Conservation (phyloP, 2,113 vertebrate genomes). For the Perca flavescens region DNA sequence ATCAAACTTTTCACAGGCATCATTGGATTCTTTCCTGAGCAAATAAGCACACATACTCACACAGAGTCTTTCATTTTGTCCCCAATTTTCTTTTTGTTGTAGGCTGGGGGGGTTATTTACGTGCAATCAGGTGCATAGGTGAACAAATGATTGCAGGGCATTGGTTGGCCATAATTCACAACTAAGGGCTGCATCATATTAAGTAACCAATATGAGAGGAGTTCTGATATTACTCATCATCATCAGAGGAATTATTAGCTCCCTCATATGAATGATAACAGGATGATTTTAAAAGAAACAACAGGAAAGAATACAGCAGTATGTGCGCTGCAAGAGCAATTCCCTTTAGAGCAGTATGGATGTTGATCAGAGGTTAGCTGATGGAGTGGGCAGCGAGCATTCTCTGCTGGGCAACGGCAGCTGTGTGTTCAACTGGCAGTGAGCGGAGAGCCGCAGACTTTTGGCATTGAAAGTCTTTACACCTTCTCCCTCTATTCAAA, state of each 20-base stretch:
- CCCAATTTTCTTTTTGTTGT: slow-evolving; percentile 43
- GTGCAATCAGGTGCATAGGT: slow-evolving; percentile 15
- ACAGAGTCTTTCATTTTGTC: slow-evolving; percentile 41
- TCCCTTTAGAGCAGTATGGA: slow-evolving; percentile 12
- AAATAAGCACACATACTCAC: slow-evolving; percentile 46
- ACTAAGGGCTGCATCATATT: slow-evolving; percentile 3
- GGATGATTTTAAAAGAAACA: not conserved
- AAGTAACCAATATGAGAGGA: slow-evolving; percentile 5
- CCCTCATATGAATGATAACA: not conserved
- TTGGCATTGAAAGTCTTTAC: slow-evolving; percentile 96
- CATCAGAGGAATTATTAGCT: not conserved
- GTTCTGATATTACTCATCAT: slow-evolving; percentile 8
- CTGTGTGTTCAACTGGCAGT: slow-evolving; percentile 92
- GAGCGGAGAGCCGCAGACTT: slow-evolving; percentile 97
- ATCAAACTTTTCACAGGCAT: slow-evolving; percentile 69
- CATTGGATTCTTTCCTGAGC: slow-evolving; percentile 57
- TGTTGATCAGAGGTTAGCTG: slow-evolving; percentile 31
- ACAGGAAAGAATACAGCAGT: slow-evolving; percentile 6
- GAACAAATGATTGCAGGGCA: slow-evolving; percentile 19
- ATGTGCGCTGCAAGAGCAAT: not conserved
- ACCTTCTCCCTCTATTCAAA: slow-evolving; percentile 86
- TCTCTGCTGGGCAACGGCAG: slow-evolving; percentile 87
- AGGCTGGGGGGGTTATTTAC: slow-evolving; percentile 4
- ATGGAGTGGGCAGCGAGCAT: slow-evolving; percentile 75
- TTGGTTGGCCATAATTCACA: slow-evolving; percentile 2